Percentiles rank a stretch among this genome's conserved stretches.
Conservation (phyloP, 2,888 invertebrate species). For the Dromius quadrimaculatus region DNA sequence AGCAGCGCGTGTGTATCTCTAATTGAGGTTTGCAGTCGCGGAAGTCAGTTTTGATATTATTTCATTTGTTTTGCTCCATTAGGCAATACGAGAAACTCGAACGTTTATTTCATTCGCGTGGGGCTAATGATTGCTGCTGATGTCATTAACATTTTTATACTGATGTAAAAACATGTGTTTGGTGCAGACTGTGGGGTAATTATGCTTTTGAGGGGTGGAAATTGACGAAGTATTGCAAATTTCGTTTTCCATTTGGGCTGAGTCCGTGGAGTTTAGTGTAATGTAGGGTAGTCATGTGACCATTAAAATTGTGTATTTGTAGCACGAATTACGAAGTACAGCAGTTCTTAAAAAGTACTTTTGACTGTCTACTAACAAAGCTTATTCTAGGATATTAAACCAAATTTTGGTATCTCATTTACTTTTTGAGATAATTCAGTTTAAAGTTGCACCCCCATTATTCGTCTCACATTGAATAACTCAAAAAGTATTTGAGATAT, state of each 20-base stretch:
- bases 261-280: constrained; percentile 14
- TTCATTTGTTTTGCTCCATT: constrained; percentile 26
- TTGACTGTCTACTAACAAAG: no score
- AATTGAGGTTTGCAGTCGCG: constrained; percentile 41
- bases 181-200: constrained; percentile 38
- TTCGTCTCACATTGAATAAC: no score
- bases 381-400: no score
- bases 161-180: constrained; percentile 46
- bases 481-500: no score
- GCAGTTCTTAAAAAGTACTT: no score
- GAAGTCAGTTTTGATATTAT: constrained; percentile 37
- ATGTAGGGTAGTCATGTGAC: constrained; percentile 41
- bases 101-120: constrained; percentile 38
- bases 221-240: not conserved
- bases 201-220: constrained; percentile 17
- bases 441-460: no score
- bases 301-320: constrained; percentile 45
- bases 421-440: no score
- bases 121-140: constrained; percentile 44
- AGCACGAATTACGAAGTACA: no score
- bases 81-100: constrained; percentile 9
- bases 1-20: constrained; percentile 34
- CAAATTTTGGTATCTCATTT: no score
- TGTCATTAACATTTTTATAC: constrained; percentile 49
- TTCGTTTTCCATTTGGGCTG: not conserved